Percentiles rank a stretch among this genome's conserved stretches.
Conservation (phyloP, 2,113 vertebrate genomes). For the Anolis sagrei region DNA sequence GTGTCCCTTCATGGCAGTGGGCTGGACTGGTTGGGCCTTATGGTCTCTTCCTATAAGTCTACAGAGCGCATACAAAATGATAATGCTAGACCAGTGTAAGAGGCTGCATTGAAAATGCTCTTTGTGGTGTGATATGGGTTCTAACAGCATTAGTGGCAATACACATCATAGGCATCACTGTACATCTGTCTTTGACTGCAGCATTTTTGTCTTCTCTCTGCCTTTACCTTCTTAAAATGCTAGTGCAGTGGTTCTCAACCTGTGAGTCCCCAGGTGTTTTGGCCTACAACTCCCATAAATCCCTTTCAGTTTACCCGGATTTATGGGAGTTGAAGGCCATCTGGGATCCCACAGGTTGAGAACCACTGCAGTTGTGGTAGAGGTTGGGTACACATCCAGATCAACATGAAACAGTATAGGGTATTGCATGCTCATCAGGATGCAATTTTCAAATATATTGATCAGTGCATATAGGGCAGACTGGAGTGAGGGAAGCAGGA, state of each 20-base stretch:
- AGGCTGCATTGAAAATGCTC: not conserved
- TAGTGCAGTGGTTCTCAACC: too few relatives aligned
- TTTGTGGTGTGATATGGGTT: not conserved
- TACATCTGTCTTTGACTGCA: not conserved
- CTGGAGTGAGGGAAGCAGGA: too few relatives aligned
- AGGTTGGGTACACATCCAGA: not conserved
- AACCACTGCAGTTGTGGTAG: too few relatives aligned
- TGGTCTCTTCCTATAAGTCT: too few relatives aligned
- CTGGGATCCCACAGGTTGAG: too few relatives aligned
- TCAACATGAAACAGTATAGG: not conserved
- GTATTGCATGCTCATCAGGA: not conserved
- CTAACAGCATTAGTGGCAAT: not conserved
- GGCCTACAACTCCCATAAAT: too few relatives aligned
- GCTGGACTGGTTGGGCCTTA: too few relatives aligned
- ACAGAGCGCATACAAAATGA: not conserved
- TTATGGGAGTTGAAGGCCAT: too few relatives aligned
- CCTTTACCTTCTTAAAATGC: not conserved
- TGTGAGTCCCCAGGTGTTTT: too few relatives aligned
- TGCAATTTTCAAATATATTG: not conserved
- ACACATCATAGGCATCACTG: not conserved
- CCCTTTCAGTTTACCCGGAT: too few relatives aligned
- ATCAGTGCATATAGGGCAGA: not conserved
- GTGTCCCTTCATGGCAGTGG: too few relatives aligned
- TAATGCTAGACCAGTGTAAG: not conserved
- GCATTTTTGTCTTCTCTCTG: too few relatives aligned